Percentiles rank a stretch among this genome's conserved stretches.
Evolutionary conservation across 1,140 invertebrate species (phyloP).

Genomic region (Saccostrea echinata): DNA sequence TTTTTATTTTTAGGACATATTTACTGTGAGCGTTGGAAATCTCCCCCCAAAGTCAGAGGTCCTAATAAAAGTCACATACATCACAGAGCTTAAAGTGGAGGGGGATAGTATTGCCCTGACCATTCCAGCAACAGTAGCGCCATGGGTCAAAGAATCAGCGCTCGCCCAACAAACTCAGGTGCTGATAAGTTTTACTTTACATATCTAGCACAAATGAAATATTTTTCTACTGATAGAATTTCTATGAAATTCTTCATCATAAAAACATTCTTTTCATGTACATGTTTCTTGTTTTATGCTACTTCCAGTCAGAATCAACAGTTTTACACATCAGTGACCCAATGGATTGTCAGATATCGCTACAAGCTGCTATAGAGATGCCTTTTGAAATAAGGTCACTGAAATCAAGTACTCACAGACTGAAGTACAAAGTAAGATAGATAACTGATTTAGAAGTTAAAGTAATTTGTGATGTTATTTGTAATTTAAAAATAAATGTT

Average conservation of each 20-base stretch:
- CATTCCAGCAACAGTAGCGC: slow-evolving; percentile 77
- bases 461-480: neutral
- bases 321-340: neutral
- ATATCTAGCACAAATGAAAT: too few relatives aligned
- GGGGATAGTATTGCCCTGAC: slow-evolving; percentile 78
- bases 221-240: neutral
- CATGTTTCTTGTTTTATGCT: neutral
- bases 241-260: neutral
- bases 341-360: slow-evolving; percentile 42
- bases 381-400: slow-evolving; percentile 77
- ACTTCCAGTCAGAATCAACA: neutral
- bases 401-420: slow-evolving; percentile 71
- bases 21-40: slow-evolving; percentile 80
- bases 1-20: slow-evolving; percentile 73
- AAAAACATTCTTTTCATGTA: neutral
- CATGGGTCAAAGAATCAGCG: slow-evolving; percentile 75
- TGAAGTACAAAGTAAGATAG: slow-evolving; percentile 73
- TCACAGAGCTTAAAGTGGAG: slow-evolving; percentile 80
- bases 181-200: neutral
- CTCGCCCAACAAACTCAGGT: slow-evolving; percentile 74
- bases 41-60: slow-evolving; percentile 78
- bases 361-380: slow-evolving; percentile 77
- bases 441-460: too few relatives aligned
- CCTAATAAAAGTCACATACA: slow-evolving; percentile 81
- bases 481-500: neutral